Evolutionary conservation across 1,140 invertebrate genomes (phyloP).

Genomic region (Probaryconus sp.): DNA sequence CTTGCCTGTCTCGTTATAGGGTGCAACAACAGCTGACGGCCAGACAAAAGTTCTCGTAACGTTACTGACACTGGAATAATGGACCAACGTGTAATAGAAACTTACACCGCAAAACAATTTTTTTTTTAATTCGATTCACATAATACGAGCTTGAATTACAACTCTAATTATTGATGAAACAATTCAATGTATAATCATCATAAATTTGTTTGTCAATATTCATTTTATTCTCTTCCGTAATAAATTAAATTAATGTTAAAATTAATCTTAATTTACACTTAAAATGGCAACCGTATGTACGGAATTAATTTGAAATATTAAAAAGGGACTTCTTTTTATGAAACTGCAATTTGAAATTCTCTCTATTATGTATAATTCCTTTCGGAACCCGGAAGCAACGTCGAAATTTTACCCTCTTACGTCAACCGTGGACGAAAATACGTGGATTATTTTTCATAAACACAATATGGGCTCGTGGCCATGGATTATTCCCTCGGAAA

Average conservation of each 20-base stretch:
- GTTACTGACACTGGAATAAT: conserved; percentile 49
- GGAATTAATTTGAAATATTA: too few relatives aligned
- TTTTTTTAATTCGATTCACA: conserved; percentile 27
- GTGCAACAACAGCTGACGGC: conserved; percentile 70
- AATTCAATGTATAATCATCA: too few relatives aligned
- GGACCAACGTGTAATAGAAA: conserved; percentile 35
- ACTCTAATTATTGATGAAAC: too few relatives aligned
- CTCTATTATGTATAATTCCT: conserved; percentile 32
- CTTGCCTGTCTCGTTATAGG: conserved; percentile 54
- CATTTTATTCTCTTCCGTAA: too few relatives aligned
- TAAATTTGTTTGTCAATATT: background rate
- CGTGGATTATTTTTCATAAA: conserved; percentile 67
- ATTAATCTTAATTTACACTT: too few relatives aligned
- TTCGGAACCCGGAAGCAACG: conserved; percentile 6
- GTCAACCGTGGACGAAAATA: conserved; percentile 29
- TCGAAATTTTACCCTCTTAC: conserved; percentile 11
- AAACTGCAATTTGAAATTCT: conserved; percentile 16
- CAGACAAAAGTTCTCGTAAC: conserved; percentile 70
- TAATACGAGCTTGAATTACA: too few relatives aligned
- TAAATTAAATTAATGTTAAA: too few relatives aligned
- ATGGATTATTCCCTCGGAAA: conserved; percentile 35
- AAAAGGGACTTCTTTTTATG: conserved; percentile 26
- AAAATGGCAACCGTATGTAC: too few relatives aligned
- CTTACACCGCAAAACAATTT: conserved; percentile 40
- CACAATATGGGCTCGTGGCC: conserved; percentile 56